These are phyloP conservation scores for Corbicula japonica DNA, from an alignment of 2,888 invertebrate species.

Conservation along the genomic window DNA sequence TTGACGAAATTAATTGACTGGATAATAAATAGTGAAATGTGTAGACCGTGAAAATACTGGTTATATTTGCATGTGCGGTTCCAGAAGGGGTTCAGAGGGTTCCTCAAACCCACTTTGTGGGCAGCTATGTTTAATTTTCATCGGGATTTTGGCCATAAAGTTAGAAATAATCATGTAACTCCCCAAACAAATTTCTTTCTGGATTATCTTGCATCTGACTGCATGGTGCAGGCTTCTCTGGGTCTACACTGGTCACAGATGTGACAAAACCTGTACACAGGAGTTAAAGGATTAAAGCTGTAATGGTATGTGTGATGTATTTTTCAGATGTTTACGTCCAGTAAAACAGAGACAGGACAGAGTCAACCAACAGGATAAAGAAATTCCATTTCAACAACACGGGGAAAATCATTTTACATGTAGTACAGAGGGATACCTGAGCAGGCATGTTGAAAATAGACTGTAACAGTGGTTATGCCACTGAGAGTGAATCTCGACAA, in stretches of 20 bases:
- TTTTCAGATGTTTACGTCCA: constrained; percentile 48
- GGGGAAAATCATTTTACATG: too few species aligned
- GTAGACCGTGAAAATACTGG: too few species aligned
- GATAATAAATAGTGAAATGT: too few species aligned
- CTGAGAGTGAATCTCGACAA: too few species aligned
- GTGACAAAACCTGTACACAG: not conserved
- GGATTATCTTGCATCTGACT: not conserved
- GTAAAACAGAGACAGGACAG: constrained; percentile 2
- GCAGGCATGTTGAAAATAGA: too few species aligned
- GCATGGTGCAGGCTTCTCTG: not conserved
- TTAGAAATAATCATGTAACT: not conserved
- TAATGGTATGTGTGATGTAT: not conserved
- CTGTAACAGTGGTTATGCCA: too few species aligned
- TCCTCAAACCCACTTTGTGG: too few species aligned
- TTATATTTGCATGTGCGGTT: too few species aligned
- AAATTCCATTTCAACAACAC: too few species aligned
- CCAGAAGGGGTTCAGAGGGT: too few species aligned
- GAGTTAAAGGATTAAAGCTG: not conserved
- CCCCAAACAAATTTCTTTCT: not conserved
- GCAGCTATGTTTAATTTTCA: not conserved
- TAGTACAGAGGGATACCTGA: too few species aligned
- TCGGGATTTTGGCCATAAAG: not conserved
- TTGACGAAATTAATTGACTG: too few species aligned
- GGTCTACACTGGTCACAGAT: not conserved
- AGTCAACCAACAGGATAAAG: constrained; percentile 22